Percentiles rank a stretch among this genome's conserved stretches.
phyloP scores from a whole-genome alignment of 1,140 invertebrate species.

The Drosophila truncata region DNA sequence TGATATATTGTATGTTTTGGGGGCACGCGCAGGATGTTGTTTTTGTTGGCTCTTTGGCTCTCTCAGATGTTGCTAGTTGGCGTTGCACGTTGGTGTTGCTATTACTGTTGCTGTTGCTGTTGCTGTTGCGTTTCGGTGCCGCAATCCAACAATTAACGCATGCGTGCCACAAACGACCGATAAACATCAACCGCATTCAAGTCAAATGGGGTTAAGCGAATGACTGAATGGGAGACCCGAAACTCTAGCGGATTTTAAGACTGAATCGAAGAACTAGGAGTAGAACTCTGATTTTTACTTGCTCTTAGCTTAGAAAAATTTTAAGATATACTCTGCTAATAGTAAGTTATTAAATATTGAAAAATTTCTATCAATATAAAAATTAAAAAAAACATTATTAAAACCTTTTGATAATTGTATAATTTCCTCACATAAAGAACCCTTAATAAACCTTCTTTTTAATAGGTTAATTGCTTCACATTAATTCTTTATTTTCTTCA shows the following conservation, averaged over 20 bases:
- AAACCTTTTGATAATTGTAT: not conserved
- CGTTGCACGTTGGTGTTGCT: slow-evolving; percentile 7
- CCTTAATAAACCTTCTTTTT: not conserved
- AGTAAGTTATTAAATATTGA: not conserved
- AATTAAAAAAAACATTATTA: not conserved
- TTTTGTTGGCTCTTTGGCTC: slow-evolving; percentile 18
- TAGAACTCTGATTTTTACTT: not conserved
- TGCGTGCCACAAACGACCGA: slow-evolving; percentile 70
- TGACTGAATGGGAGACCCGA: slow-evolving; percentile 18
- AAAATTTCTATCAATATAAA: not conserved
- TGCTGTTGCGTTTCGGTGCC: slow-evolving; percentile 35
- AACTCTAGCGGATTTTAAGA: not conserved
- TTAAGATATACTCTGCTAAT: not conserved
- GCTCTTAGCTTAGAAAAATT: not conserved
- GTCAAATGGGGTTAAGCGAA: slow-evolving; percentile 54
- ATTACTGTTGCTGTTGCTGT: not conserved
- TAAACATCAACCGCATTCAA: slow-evolving; percentile 55
- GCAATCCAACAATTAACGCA: slow-evolving; percentile 79
- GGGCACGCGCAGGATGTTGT: slow-evolving; percentile 79
- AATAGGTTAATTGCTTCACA: not conserved
- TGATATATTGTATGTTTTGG: slow-evolving; percentile 82
- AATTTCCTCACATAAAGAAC: not conserved
- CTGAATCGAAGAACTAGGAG: not conserved
- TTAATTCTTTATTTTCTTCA: not conserved
- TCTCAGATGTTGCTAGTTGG: slow-evolving; percentile 40